phyloP scores from a whole-genome alignment of 1,140 invertebrate species.

The Rhagoletis pomonella region DNA sequence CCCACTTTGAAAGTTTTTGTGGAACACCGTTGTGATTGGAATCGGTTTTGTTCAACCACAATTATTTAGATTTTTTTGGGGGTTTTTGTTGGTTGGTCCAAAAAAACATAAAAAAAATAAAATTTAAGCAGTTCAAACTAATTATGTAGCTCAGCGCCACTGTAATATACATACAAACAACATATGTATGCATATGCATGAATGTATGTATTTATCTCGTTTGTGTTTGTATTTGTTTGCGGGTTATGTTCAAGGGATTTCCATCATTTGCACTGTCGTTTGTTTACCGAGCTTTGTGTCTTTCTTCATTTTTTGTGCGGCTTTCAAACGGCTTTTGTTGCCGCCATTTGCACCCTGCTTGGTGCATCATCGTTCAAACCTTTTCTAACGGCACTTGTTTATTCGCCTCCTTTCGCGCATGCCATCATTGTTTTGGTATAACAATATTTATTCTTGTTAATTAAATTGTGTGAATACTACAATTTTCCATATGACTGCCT shows the following conservation, averaged over 20 bases:
- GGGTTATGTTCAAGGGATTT: constrained; percentile 53
- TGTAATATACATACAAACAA: too few species aligned
- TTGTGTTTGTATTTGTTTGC: constrained; percentile 7
- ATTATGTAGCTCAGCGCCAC: too few species aligned
- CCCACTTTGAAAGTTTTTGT: too few species aligned
- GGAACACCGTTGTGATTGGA: too few species aligned
- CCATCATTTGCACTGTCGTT: constrained; percentile 55
- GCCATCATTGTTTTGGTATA: constrained; percentile 57
- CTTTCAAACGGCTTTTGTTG: background rate
- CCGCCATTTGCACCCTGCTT: background rate
- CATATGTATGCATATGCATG: background rate
- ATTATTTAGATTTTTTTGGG: too few species aligned
- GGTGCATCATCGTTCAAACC: background rate
- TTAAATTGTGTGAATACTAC: constrained; percentile 74
- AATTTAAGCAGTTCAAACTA: too few species aligned
- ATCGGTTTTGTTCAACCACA: too few species aligned
- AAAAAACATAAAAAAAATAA: too few species aligned
- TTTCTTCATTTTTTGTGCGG: constrained; percentile 8
- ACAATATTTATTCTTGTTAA: constrained; percentile 74
- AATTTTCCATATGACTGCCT: constrained; percentile 73
- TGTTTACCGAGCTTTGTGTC: constrained; percentile 6
- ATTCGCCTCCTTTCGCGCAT: constrained; percentile 42
- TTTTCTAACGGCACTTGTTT: constrained; percentile 8
- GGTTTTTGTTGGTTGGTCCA: too few species aligned
- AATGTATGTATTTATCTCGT: background rate